A percentile compares a stretch with the other conserved stretches of the same genome.
Evolutionary conservation across 2,888 invertebrate genomes (phyloP).

Genomic region (Diplazon laetatorius): DNA sequence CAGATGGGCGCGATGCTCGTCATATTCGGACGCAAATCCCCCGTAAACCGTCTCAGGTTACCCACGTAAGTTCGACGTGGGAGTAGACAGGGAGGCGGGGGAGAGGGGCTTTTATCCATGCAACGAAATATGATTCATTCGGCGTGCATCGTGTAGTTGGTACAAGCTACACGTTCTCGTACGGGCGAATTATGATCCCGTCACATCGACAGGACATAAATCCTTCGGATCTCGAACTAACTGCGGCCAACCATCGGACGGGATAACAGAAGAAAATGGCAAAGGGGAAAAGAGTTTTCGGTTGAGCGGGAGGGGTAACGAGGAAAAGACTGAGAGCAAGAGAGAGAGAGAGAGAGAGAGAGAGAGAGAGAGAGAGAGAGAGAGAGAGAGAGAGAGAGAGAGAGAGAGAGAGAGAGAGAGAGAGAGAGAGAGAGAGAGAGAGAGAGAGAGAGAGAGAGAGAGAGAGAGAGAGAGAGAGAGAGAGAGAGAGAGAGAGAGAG

Average conservation of each 20-base stretch:
- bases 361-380: no score
- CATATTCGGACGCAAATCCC: constrained; percentile 75
- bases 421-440: no score
- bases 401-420: no score
- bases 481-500: no score
- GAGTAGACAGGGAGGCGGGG: no score
- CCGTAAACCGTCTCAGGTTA: constrained; percentile 75
- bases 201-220: constrained; percentile 69
- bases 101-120: constrained; percentile 49
- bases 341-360: constrained; percentile 53
- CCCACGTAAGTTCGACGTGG: constrained; percentile 59
- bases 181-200: constrained; percentile 66
- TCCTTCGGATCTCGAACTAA: constrained; percentile 44
- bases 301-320: constrained; percentile 46
- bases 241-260: background rate
- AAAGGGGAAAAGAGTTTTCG: constrained; percentile 32
- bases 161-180: constrained; percentile 38
- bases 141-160: constrained; percentile 30
- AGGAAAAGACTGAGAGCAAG: constrained; percentile 51
- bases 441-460: no score
- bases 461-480: no score
- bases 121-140: constrained; percentile 69
- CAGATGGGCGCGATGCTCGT: constrained; percentile 70
- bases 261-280: constrained; percentile 14
- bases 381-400: no score